Evolutionary conservation across 1,140 invertebrate species (phyloP).

Genomic region (Anoplolepis gracilipes): DNA sequence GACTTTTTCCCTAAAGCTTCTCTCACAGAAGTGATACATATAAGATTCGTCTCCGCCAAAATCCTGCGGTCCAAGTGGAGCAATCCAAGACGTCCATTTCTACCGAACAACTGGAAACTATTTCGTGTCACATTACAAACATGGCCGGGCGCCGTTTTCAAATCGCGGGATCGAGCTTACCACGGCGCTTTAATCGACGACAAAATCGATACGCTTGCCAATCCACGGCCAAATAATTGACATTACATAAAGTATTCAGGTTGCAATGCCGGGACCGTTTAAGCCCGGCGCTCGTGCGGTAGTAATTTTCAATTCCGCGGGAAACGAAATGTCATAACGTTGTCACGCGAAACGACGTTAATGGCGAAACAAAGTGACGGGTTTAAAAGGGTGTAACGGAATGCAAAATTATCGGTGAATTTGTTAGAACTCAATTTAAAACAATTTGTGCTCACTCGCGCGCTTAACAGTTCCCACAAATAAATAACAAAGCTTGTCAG

Average conservation of each 20-base stretch:
- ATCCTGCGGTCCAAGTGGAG: conserved; percentile 7
- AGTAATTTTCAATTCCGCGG: conserved; percentile 72
- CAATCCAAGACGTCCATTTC: conserved; percentile 40
- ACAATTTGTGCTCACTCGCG: conserved; percentile 39
- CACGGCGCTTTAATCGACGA: conserved; percentile 42
- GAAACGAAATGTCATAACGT: conserved; percentile 66
- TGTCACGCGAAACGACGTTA: conserved; percentile 66
- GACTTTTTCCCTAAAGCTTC: conserved; percentile 44
- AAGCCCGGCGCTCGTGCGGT: conserved; percentile 65
- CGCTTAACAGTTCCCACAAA: conserved; percentile 13
- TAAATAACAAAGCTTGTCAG: conserved; percentile 24
- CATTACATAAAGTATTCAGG: conserved; percentile 74
- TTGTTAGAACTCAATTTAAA: conserved; percentile 58
- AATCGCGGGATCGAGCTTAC: conserved; percentile 28
- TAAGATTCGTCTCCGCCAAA: conserved; percentile 35
- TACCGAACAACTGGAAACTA: conserved; percentile 19
- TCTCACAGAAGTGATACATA: conserved; percentile 19
- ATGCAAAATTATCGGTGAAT: conserved; percentile 65
- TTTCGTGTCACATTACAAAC: conserved; percentile 58
- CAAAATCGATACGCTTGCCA: conserved; percentile 72
- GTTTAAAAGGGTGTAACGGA: conserved; percentile 64
- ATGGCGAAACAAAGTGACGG: conserved; percentile 66
- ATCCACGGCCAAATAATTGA: conserved; percentile 72
- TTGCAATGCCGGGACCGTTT: conserved; percentile 69
- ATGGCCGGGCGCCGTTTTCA: conserved; percentile 42